Evolutionary conservation across 2,113 vertebrate genomes (phyloP).

Genomic region (Silurus asotus): DNA sequence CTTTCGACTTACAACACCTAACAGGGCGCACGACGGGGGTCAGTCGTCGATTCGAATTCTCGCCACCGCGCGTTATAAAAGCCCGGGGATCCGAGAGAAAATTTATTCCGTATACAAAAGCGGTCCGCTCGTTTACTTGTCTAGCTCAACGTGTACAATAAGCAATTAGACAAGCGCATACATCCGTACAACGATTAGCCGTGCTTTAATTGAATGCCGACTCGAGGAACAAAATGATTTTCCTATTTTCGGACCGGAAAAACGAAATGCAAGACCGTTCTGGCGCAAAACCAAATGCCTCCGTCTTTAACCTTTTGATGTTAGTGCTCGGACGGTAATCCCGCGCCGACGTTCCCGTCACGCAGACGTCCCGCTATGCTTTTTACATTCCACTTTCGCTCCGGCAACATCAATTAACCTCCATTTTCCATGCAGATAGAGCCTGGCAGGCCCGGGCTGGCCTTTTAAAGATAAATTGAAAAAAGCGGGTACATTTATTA

Average conservation of each 20-base stretch:
- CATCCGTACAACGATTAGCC: not conserved
- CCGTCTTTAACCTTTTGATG: constrained; percentile 53
- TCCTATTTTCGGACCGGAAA: not conserved
- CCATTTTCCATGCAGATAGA: constrained; percentile 53
- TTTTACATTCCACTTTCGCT: constrained; percentile 51
- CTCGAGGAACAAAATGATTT: not conserved
- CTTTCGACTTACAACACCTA: constrained; percentile 51
- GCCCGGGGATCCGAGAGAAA: constrained; percentile 4
- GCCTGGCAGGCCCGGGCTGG: constrained; percentile 35
- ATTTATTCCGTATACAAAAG: not conserved
- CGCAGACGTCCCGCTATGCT: constrained; percentile 38
- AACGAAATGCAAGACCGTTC: not conserved
- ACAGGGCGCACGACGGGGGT: constrained; percentile 32
- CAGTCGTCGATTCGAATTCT: constrained; percentile 28
- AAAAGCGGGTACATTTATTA: constrained; percentile 56
- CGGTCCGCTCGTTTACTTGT: not conserved
- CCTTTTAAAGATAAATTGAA: constrained; percentile 54
- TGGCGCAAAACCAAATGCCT: constrained; percentile 19
- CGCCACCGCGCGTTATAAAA: constrained; percentile 8
- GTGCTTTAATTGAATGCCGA: not conserved
- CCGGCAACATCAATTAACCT: constrained; percentile 60
- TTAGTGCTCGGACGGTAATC: constrained; percentile 39
- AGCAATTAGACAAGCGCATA: not conserved
- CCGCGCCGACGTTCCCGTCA: constrained; percentile 6
- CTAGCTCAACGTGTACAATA: not conserved